Evolutionary conservation across 2,888 invertebrate species (phyloP).

Genomic region (Nymphalis polychloros): DNA sequence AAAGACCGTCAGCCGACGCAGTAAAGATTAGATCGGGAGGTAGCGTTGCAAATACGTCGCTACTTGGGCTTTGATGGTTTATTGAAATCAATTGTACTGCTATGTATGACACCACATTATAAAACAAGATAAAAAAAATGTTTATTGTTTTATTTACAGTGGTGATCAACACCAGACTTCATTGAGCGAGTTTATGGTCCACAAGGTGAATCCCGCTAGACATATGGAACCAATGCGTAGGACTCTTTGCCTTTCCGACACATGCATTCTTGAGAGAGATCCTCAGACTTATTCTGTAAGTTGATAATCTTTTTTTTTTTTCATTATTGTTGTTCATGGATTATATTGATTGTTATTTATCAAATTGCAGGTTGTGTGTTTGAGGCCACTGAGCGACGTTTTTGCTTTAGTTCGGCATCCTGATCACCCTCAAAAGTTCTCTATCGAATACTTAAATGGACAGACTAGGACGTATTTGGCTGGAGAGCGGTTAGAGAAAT

Average conservation of each 20-base stretch:
- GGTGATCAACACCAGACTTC: constrained; percentile 98
- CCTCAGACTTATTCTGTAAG: constrained; percentile 96
- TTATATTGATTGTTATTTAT: not conserved
- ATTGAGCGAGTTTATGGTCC: constrained; percentile 96
- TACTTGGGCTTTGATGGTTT: no score
- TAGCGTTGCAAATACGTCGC: no score
- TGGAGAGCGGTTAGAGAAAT: constrained; percentile 87
- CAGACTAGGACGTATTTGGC: constrained; percentile 93
- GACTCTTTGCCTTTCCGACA: constrained; percentile 96
- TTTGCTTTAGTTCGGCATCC: constrained; percentile 95
- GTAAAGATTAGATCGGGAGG: no score
- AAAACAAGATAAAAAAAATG: not conserved
- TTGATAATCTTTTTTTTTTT: not conserved
- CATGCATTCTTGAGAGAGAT: constrained; percentile 97
- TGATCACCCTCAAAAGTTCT: constrained; percentile 95
- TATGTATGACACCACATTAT: not conserved
- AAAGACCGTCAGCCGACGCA: no score
- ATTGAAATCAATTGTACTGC: no score
- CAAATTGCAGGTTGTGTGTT: constrained; percentile 83
- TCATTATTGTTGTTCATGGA: not conserved
- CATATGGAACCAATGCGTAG: constrained; percentile 93
- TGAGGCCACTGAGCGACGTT: constrained; percentile 90
- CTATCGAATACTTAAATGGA: constrained; percentile 96
- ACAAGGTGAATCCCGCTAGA: constrained; percentile 91
- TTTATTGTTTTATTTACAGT: constrained; percentile 76